These are phyloP conservation scores for Leucophenga maculata DNA, from an alignment of 2,888 invertebrate species.

Conservation along the genomic window DNA sequence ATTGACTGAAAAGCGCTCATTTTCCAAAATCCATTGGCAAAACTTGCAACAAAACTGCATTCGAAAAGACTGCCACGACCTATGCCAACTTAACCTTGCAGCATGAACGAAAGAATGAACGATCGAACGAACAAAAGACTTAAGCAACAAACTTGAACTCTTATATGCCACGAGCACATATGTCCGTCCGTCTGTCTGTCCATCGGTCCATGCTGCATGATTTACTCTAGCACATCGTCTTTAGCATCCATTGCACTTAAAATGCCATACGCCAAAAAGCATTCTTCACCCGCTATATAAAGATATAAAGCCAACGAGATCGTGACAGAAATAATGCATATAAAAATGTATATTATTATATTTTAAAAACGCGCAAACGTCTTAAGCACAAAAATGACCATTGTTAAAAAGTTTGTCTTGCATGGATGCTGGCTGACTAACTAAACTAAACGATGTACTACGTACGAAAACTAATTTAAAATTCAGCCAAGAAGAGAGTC, in stretches of 20 bases:
- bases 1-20: constrained; percentile 14
- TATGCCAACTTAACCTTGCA: constrained; percentile 21
- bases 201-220: not conserved
- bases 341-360: constrained; percentile 63
- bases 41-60: not conserved
- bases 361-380: constrained; percentile 42
- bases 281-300: constrained; percentile 46
- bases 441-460: not conserved
- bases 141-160: constrained; percentile 23
- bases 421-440: not conserved
- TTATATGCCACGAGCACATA: not conserved
- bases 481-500: constrained; percentile 34
- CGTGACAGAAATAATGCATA: constrained; percentile 68
- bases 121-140: constrained; percentile 4
- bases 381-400: constrained; percentile 28
- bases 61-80: not conserved
- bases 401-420: constrained; percentile 21
- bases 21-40: not conserved
- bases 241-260: constrained; percentile 1
- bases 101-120: no score
- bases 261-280: constrained; percentile 10
- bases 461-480: constrained; percentile 47
- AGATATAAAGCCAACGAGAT: constrained; percentile 64
- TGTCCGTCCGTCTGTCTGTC: not conserved
- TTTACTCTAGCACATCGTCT: not conserved